A percentile compares a stretch with the other conserved stretches of the same genome.
These are phyloP conservation scores for Suncus etruscus DNA, from an alignment of 2,113 vertebrate genomes.

Conservation along the genomic window DNA sequence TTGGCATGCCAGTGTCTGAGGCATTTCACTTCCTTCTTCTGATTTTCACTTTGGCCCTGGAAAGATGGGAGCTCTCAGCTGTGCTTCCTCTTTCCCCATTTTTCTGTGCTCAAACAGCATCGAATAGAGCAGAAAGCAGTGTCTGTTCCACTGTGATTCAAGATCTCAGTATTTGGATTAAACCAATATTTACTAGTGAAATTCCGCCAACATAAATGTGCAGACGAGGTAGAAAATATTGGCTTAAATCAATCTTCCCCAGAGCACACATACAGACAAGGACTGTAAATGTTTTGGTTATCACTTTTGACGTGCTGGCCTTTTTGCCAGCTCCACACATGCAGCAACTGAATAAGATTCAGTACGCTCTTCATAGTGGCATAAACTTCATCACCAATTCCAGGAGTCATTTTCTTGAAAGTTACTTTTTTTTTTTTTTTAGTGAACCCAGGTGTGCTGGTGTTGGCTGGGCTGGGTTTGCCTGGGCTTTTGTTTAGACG, in stretches of 20 bases:
- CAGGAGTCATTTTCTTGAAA: background rate
- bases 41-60: constrained; percentile 32
- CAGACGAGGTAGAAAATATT: constrained; percentile 76
- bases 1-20: constrained; percentile 65
- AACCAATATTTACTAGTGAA: constrained; percentile 81
- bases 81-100: background rate
- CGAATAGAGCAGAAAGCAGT: constrained; percentile 59
- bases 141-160: constrained; percentile 81
- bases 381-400: background rate
- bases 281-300: constrained; percentile 24
- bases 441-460: background rate
- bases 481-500: background rate
- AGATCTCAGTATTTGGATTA: constrained; percentile 81
- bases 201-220: constrained; percentile 80
- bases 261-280: constrained; percentile 58
- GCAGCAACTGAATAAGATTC: background rate
- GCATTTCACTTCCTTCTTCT: constrained; percentile 58
- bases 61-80: background rate
- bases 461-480: background rate
- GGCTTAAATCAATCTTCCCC: constrained; percentile 66
- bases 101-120: constrained; percentile 1
- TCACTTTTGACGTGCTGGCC: constrained; percentile 15
- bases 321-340: background rate
- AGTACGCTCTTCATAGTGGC: background rate
- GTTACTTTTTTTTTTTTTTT: background rate